Base-by-base conservation (phyloP, 1,140 invertebrate species). In the Drosophila ohnishii region DNA sequence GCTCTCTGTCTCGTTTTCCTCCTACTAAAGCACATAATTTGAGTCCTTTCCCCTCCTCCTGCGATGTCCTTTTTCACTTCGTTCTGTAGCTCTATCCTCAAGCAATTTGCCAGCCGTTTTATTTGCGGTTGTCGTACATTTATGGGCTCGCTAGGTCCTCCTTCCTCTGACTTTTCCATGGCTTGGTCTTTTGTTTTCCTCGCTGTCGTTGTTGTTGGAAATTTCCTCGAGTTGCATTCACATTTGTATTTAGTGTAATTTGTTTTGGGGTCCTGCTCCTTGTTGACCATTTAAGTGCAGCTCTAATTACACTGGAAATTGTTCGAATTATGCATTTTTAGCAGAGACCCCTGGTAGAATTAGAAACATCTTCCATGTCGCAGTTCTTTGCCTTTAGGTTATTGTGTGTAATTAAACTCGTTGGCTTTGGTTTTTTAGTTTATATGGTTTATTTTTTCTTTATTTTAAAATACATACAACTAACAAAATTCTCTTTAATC, bases 111-210 rank as follows among this genome's bases (percentile, higher is more conserved):
- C 67, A 79, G 67, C 79, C 83, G 81, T 87, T 87, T 87, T 86
- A 86, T 86, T 86, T 86, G 82, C 83, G 83, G 82, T 86, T 86
- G 83, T 87, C 63, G 82, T 79, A 87, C 82, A 86, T 86, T 86
- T 78, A 86, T 73, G 76, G 73, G 42, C 73, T 57, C 37, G 44
- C 28, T 55, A 37, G 34, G 34, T 57, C 35, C 32, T n/a, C 25
- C 34, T 19, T 19, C 16, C 39, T 22, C 25, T 60, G 65, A 35
- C 34, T 44, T 53, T 70, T 35, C 60, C 35, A 32, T 56, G 39
- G 34, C 14, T 58, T 70, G 56, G 35, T 59, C 39, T 58, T 62
- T 70, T 73, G 65, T 62, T 72, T 71, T 60, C 61, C 60, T 39
- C 28, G 74, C 39, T 59, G 13, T 14, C 7, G 47, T 35, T 40